These are phyloP conservation scores for Netelia inedita DNA, from an alignment of 2,888 invertebrate genomes.

Conservation along the genomic window DNA sequence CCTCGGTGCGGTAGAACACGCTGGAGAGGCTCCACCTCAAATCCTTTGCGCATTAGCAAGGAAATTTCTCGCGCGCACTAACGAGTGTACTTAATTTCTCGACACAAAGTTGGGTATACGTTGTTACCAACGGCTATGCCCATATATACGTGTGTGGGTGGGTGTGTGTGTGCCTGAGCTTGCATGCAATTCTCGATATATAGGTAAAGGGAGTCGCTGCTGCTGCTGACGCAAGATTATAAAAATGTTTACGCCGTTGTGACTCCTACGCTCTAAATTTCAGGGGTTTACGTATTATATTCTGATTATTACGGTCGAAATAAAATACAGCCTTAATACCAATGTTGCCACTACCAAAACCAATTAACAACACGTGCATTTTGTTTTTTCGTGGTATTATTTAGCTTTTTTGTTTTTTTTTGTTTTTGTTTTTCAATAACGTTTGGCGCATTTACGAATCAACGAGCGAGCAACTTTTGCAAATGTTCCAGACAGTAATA, in stretches of 20 bases:
- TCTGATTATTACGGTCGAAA: too few relatives aligned
- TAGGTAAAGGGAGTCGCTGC: constrained; percentile 60
- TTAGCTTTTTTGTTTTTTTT: too few relatives aligned
- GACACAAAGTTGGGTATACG: constrained; percentile 53
- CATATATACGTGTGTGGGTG: constrained; percentile 5
- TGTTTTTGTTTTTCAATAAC: too few relatives aligned
- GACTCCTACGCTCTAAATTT: constrained; percentile 67
- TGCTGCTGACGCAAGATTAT: constrained; percentile 78
- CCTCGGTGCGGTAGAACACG: constrained; percentile 52
- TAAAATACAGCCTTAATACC: too few relatives aligned
- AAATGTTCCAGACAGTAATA: too few relatives aligned
- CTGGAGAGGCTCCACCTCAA: constrained; percentile 60
- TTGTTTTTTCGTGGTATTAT: too few relatives aligned
- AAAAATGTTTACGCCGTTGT: constrained; percentile 77
- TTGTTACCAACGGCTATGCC: constrained; percentile 29
- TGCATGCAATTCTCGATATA: neutral
- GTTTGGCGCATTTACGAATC: too few relatives aligned
- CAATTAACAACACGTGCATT: too few relatives aligned
- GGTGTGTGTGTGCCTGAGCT: neutral
- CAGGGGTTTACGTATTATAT: constrained; percentile 16
- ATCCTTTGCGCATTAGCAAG: constrained; percentile 81
- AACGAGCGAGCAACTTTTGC: too few relatives aligned
- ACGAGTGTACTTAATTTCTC: constrained; percentile 81
- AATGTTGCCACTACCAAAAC: too few relatives aligned
- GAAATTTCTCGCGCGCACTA: constrained; percentile 76